Conservation (phyloP, 1,140 invertebrate genomes). For the Augochlora pura region DNA sequence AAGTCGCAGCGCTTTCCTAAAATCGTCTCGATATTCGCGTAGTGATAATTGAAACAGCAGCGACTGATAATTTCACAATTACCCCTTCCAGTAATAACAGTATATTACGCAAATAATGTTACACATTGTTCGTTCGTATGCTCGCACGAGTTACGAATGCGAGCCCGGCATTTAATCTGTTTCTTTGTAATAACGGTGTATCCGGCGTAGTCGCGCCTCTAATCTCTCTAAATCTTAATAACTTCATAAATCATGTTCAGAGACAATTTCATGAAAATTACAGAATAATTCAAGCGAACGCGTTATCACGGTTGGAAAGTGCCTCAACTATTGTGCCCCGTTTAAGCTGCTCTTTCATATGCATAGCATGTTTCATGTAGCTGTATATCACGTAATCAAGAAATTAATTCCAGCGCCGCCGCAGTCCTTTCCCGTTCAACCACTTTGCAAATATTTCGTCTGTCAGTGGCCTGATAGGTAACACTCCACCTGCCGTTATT, state of each 20-base stretch:
- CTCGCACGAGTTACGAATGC: neutral
- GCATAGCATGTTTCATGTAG: constrained; percentile 51
- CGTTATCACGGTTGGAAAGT: constrained; percentile 61
- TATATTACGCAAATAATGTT: neutral
- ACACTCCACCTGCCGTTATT: neutral
- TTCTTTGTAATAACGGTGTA: constrained; percentile 30
- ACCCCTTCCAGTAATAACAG: neutral
- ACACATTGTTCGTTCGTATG: neutral
- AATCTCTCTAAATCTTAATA: constrained; percentile 64
- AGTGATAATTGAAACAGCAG: no score
- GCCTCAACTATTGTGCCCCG: constrained; percentile 59
- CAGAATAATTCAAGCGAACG: constrained; percentile 62
- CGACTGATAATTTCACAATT: no score
- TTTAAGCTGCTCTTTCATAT: constrained; percentile 64
- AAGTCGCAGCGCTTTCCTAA: no score
- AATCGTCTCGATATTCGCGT: neutral
- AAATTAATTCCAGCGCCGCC: constrained; percentile 58
- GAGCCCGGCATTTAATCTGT: constrained; percentile 26
- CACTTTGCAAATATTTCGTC: constrained; percentile 23
- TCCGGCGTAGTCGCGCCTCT: constrained; percentile 25
- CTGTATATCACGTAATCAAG: constrained; percentile 57
- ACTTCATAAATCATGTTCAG: constrained; percentile 58
- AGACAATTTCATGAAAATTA: constrained; percentile 65
- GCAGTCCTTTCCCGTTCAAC: neutral
- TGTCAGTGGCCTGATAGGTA: neutral